These are phyloP conservation scores for Bufo gargarizans DNA, from an alignment of 2,113 vertebrate species.

Conservation along the genomic window DNA sequence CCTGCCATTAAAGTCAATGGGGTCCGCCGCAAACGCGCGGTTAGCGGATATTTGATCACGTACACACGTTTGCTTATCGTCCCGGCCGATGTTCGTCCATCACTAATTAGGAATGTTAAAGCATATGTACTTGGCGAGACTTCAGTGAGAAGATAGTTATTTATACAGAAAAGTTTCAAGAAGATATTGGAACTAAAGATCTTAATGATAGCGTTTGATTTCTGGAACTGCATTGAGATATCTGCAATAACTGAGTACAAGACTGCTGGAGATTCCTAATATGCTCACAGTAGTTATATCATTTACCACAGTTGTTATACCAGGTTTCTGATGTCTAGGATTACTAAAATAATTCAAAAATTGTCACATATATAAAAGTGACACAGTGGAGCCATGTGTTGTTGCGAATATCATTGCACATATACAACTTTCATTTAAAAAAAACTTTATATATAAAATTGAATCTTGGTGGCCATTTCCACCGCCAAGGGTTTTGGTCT, in stretches of 20 bases:
- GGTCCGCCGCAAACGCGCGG: too few species aligned
- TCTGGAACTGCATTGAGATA: background rate
- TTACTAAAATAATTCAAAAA: background rate
- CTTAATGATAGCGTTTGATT: background rate
- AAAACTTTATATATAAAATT: too few species aligned
- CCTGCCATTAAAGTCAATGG: too few species aligned
- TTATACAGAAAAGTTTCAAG: slow-evolving; percentile 11
- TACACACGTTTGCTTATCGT: too few species aligned
- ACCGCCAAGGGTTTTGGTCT: too few species aligned
- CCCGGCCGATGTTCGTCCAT: too few species aligned
- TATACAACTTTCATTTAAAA: too few species aligned
- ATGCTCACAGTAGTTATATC: too few species aligned
- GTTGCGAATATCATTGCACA: too few species aligned
- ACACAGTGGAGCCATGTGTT: too few species aligned
- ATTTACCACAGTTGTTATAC: background rate
- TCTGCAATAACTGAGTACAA: background rate
- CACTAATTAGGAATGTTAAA: background rate
- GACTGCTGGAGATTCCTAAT: background rate
- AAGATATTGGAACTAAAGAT: background rate
- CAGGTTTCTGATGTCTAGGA: background rate
- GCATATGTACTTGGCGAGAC: background rate
- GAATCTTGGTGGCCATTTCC: too few species aligned
- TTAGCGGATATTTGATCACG: too few species aligned
- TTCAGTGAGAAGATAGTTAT: slow-evolving; percentile 3
- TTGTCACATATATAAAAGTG: background rate